These are phyloP conservation scores for Pseudochromis fuscus DNA, from an alignment of 2,797 vertebrate genomes.

Conservation along the genomic window DNA sequence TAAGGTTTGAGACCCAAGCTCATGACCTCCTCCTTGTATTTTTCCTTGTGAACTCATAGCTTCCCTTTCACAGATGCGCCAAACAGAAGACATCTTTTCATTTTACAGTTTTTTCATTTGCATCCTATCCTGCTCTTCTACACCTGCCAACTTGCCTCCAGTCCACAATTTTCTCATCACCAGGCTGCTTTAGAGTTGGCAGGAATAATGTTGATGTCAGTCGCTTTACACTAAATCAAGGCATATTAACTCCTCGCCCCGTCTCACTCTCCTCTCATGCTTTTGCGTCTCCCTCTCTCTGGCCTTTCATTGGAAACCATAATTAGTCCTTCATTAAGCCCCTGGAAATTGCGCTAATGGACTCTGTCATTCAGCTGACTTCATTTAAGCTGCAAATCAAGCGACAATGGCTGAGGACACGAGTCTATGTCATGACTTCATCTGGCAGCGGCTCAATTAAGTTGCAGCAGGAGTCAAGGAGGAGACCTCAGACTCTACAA, in stretches of 20 bases:
- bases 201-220: conserved; percentile 69
- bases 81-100: conserved; percentile 6
- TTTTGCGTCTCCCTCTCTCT: conserved; percentile 52
- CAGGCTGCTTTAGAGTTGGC: conserved; percentile 59
- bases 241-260: conserved; percentile 48
- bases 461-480: conserved; percentile 28
- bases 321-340: conserved; percentile 83
- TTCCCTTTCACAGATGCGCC: conserved; percentile 16
- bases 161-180: conserved; percentile 46
- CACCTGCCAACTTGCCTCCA: conserved; percentile 12
- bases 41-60: conserved; percentile 14
- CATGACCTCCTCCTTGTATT: neutral
- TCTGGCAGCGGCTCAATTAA: conserved; percentile 68
- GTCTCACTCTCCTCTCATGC: conserved; percentile 40
- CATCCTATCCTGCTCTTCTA: conserved; percentile 3
- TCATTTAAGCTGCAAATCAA: conserved; percentile 80
- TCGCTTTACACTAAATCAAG: conserved; percentile 73
- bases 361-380: conserved; percentile 74
- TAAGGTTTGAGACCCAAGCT: too few species aligned
- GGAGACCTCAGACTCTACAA: conserved; percentile 16
- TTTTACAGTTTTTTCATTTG: conserved; percentile 1
- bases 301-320: conserved; percentile 70
- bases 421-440: conserved; percentile 71
- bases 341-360: conserved; percentile 81
- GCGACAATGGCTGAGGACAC: conserved; percentile 60